Percentiles rank a stretch among this genome's conserved stretches.
phyloP scores from a whole-genome alignment of 2,888 invertebrate species.

The Steinernema hermaphroditum region DNA sequence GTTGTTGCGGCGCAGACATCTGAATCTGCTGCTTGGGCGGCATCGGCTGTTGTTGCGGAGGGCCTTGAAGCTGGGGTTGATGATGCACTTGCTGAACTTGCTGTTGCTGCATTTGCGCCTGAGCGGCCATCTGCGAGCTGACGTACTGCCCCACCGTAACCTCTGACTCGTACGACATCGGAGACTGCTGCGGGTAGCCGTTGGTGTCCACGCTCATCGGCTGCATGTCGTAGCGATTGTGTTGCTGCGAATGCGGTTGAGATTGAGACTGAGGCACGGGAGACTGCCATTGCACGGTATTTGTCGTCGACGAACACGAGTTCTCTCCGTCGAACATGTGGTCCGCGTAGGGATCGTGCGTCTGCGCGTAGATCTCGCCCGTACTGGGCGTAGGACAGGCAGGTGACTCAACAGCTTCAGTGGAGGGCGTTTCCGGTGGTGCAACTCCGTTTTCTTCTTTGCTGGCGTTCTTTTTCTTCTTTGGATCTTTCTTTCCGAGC shows the following conservation, averaged over 20 bases:
- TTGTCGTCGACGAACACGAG: slow-evolving; percentile 6
- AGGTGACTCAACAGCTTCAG: background rate
- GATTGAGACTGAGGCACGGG: background rate
- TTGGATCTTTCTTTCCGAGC: slow-evolving; percentile 52
- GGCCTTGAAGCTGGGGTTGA: background rate
- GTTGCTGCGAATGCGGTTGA: background rate
- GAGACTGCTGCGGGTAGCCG: slow-evolving; percentile 9
- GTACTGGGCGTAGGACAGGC: slow-evolving; percentile 17
- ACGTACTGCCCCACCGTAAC: background rate
- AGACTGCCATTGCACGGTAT: slow-evolving; percentile 4
- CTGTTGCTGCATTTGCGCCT: background rate
- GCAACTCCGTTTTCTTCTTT: slow-evolving; percentile 29
- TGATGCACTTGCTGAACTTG: background rate
- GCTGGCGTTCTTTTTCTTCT: slow-evolving; percentile 39
- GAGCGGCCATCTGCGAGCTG: background rate
- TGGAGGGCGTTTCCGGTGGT: background rate
- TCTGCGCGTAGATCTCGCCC: slow-evolving; percentile 15
- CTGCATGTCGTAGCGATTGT: slow-evolving; percentile 31
- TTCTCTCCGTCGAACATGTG: background rate
- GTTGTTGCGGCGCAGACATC: no score
- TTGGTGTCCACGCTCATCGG: slow-evolving; percentile 6
- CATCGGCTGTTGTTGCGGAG: background rate
- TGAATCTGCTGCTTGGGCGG: background rate
- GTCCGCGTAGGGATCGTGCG: background rate
- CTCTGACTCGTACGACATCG: background rate